Evolutionary conservation across 1,140 invertebrate genomes (phyloP).

Genomic region (Lycorma delicatula): DNA sequence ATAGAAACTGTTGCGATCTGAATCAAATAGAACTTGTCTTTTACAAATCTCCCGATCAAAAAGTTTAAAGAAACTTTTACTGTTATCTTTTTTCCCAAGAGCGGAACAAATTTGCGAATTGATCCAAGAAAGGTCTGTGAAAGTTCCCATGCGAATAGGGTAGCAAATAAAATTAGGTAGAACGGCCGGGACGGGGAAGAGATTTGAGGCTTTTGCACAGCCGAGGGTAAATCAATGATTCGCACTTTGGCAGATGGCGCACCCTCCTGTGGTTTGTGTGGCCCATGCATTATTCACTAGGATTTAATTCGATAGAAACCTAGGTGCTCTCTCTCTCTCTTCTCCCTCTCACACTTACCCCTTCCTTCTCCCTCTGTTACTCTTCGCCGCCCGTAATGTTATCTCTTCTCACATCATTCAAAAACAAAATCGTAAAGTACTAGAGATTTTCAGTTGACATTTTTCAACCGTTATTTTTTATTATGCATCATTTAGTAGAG

Average conservation of each 20-base stretch:
- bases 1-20: no score
- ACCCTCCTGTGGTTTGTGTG: conserved; percentile 1
- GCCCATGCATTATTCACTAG: conserved; percentile 5
- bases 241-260: conserved; percentile 2
- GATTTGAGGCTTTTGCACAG: background rate
- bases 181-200: background rate
- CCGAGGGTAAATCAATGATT: conserved; percentile 5
- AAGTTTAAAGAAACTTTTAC: background rate
- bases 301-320: conserved; percentile 5
- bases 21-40: background rate
- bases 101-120: conserved; percentile 3
- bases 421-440: no score
- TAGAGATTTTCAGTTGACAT: no score
- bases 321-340: background rate
- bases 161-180: conserved; percentile 2
- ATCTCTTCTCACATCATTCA: conserved; percentile 1
- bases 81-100: background rate
- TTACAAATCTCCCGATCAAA: background rate
- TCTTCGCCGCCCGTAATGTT: background rate
- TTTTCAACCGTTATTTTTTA: no score
- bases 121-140: conserved; percentile 4
- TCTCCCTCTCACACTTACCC: background rate
- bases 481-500: no score
- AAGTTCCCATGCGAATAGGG: background rate
- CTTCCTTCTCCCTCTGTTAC: background rate